Conservation (phyloP, 2,888 invertebrate species). For the Agonum fuliginosum region DNA sequence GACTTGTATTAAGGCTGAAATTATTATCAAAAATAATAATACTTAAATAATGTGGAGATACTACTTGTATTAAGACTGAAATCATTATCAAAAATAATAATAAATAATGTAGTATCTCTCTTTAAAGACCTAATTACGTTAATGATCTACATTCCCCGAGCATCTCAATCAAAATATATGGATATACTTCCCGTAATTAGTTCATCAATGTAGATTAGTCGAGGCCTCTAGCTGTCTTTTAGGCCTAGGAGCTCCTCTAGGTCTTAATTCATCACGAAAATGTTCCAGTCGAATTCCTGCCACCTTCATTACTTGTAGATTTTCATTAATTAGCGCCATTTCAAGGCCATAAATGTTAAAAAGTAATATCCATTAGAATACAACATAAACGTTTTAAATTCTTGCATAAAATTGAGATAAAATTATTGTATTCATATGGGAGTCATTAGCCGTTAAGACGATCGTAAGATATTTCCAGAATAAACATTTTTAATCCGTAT, state of each 20-base stretch:
- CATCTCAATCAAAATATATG: background rate
- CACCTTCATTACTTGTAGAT: constrained; percentile 24
- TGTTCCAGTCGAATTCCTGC: background rate
- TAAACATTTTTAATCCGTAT: no score
- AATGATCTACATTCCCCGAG: background rate
- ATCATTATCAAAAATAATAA: background rate
- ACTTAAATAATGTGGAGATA: no score
- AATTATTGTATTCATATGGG: background rate
- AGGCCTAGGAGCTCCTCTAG: background rate
- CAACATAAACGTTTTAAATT: constrained; percentile 39
- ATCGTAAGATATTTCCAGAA: no score
- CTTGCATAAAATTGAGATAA: constrained; percentile 45
- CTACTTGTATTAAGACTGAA: no score
- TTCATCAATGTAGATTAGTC: background rate
- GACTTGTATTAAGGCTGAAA: no score
- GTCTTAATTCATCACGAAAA: constrained; percentile 16
- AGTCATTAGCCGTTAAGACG: no score
- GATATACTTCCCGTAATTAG: background rate
- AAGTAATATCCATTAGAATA: constrained; percentile 46
- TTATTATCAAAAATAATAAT: no score
- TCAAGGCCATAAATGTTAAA: constrained; percentile 33
- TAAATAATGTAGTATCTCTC: background rate
- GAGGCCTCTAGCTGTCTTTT: background rate
- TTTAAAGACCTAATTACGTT: background rate
- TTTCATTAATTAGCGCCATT: constrained; percentile 21